phyloP scores from a whole-genome alignment of 35 echinoderm and acorn worm species.

The Amphiura filiformis region DNA sequence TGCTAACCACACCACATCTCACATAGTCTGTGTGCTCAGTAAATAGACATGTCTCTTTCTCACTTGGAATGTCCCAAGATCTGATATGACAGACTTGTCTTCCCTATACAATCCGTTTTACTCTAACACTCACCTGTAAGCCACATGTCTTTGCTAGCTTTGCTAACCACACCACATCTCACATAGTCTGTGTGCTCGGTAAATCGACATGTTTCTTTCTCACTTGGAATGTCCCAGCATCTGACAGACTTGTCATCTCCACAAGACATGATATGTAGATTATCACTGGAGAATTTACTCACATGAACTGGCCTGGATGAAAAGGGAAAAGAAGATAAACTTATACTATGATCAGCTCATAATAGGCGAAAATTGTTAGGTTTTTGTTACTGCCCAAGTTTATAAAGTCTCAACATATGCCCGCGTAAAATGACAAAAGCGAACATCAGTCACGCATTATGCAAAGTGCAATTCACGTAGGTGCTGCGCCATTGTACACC shows the following conservation, averaged over 20 bases:
- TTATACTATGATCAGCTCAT: background rate
- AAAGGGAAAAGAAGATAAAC: background rate
- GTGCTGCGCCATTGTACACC: too few relatives aligned
- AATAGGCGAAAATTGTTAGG: background rate
- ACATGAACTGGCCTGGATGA: conserved; percentile 80
- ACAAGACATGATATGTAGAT: conserved; percentile 71
- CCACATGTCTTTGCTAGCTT: conserved; percentile 77
- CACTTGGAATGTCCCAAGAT: conserved; percentile 88
- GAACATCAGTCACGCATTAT: too few relatives aligned
- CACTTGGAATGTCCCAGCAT: conserved; percentile 89
- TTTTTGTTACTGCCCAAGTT: background rate
- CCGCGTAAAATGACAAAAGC: background rate
- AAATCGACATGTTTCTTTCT: conserved; percentile 53
- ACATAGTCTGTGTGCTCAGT: conserved; percentile 78
- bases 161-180: conserved; percentile 63
- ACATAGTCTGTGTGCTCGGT: conserved; percentile 78
- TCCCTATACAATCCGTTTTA: conserved; percentile 71
- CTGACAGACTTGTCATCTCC: conserved; percentile 73
- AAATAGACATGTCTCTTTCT: conserved; percentile 52
- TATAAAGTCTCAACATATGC: background rate
- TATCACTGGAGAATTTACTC: conserved; percentile 73
- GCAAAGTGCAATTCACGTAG: too few relatives aligned
- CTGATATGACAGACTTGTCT: conserved; percentile 67
- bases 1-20: conserved; percentile 63
- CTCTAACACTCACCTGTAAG: conserved; percentile 54